Conservation (phyloP, 2,113 vertebrate species). For the Kobus ellipsiprymnus region DNA sequence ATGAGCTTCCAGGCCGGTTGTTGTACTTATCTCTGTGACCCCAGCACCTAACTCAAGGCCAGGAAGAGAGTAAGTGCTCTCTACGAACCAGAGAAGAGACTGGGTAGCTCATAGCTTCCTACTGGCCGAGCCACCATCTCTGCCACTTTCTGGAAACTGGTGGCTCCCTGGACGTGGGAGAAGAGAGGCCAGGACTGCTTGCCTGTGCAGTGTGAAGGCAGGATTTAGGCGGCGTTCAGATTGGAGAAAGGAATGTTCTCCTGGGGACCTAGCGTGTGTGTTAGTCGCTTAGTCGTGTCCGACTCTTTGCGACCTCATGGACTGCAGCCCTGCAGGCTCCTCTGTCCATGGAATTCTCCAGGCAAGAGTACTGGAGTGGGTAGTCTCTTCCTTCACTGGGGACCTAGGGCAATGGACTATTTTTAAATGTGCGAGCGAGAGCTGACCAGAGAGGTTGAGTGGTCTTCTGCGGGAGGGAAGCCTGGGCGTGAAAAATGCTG, state of each 20-base stretch:
- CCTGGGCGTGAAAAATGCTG: neutral
- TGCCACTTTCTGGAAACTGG: neutral
- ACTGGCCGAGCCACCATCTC: neutral
- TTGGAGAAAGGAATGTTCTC: neutral
- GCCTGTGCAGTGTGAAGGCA: neutral
- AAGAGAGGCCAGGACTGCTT: neutral
- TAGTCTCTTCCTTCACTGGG: neutral
- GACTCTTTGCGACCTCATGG: neutral
- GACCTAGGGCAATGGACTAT: neutral
- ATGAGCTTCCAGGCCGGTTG: neutral
- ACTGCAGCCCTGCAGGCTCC: neutral
- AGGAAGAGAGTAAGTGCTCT: neutral
- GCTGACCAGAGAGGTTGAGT: neutral
- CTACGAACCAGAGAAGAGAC: neutral
- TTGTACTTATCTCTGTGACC: neutral
- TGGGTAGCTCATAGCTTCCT: neutral
- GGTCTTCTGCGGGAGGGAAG: neutral
- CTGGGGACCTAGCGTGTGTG: neutral
- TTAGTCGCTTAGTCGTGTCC: neutral
- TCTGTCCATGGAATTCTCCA: neutral
- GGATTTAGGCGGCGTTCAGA: neutral
- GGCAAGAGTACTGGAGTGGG: neutral
- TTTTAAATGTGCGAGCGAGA: neutral
- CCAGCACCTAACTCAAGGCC: neutral
- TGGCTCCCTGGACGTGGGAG: neutral